Evolutionary conservation across 1,140 invertebrate genomes (phyloP).

Genomic region (Maniola jurtina): DNA sequence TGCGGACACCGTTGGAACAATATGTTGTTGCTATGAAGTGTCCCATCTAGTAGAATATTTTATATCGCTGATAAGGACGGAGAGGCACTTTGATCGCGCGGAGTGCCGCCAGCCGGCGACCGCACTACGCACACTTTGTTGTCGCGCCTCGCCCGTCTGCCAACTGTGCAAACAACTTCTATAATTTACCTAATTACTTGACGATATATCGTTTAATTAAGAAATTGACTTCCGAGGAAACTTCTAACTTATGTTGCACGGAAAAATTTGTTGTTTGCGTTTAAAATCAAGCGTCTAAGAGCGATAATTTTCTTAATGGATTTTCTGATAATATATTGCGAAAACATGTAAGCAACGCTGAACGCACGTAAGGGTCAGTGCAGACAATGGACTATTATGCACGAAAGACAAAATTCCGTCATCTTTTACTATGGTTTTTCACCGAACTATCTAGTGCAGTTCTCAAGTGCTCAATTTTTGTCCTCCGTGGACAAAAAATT

Average conservation of each 20-base stretch:
- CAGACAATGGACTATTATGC: too few species aligned
- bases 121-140: constrained; percentile 29
- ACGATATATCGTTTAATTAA: constrained; percentile 39
- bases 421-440: too few species aligned
- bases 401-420: too few species aligned
- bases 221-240: constrained; percentile 34
- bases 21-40: too few species aligned
- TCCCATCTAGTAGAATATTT: too few species aligned
- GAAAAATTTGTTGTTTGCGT: background rate
- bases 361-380: too few species aligned
- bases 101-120: constrained; percentile 32
- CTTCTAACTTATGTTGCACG: constrained; percentile 1
- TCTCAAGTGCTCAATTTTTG: too few species aligned
- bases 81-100: constrained; percentile 31
- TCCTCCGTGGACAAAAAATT: too few species aligned
- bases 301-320: background rate
- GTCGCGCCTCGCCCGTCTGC: constrained; percentile 24
- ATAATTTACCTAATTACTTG: constrained; percentile 46
- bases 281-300: background rate
- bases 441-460: too few species aligned
- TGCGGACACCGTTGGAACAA: too few species aligned
- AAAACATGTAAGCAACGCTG: too few species aligned
- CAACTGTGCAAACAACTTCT: constrained; percentile 42
- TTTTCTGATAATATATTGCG: background rate
- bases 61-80: constrained; percentile 11